These are phyloP conservation scores for Cichladusa arquata DNA, from an alignment of 2,113 vertebrate genomes.

Conservation along the genomic window DNA sequence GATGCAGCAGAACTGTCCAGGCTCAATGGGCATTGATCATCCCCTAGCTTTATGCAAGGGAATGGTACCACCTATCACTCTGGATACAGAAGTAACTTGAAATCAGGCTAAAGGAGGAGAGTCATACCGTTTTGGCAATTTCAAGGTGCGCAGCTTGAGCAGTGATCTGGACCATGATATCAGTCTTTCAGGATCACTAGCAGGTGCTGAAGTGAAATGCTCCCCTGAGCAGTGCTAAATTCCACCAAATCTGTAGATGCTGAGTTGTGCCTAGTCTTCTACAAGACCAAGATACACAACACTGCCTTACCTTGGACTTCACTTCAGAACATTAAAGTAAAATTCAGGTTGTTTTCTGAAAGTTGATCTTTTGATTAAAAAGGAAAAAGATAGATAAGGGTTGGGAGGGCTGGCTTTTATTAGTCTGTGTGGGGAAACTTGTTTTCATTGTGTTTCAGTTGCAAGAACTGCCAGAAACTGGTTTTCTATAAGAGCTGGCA, in stretches of 20 bases:
- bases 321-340: not conserved
- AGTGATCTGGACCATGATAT: not conserved
- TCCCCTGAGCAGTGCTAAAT: not conserved
- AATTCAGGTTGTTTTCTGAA: not conserved
- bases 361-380: not conserved
- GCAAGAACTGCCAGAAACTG: not conserved
- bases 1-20: not conserved
- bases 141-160: fast-evolving
- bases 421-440: not conserved
- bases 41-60: not conserved
- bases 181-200: not conserved
- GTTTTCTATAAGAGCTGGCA: not conserved
- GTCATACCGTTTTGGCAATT: not conserved
- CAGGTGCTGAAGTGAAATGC: not conserved
- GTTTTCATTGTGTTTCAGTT: not conserved
- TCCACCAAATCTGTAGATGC: not conserved
- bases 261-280: not conserved
- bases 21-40: not conserved
- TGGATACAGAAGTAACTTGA: not conserved
- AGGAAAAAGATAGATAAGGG: not conserved
- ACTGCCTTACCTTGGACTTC: not conserved
- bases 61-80: not conserved
- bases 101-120: not conserved
- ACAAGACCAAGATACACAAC: not conserved
- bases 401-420: not conserved